phyloP scores from a whole-genome alignment of 2,113 vertebrate genomes.

The Sarotherodon lohbergeri region DNA sequence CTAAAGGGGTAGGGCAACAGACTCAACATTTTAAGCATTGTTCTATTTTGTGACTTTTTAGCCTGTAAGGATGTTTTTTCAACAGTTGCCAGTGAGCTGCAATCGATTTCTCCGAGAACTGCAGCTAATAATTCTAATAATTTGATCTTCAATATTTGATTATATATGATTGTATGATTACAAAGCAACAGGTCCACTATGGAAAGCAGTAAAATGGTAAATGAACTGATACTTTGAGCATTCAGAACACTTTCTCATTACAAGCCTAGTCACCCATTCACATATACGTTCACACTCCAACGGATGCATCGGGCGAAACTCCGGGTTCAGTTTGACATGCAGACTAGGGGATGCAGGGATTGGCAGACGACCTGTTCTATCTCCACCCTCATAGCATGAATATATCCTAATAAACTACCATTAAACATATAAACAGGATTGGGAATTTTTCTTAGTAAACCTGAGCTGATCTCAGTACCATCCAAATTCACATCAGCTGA shows the following conservation, averaged over 20 bases:
- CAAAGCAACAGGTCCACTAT: background rate
- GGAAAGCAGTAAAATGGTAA: background rate
- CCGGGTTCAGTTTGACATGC: background rate
- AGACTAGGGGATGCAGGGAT: background rate
- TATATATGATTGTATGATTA: background rate
- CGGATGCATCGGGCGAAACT: background rate
- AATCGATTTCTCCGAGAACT: background rate
- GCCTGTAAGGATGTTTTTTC: background rate
- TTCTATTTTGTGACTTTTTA: background rate
- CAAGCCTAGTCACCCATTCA: background rate
- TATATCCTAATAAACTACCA: background rate
- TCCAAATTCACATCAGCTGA: background rate
- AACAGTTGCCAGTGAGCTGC: background rate
- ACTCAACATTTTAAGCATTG: background rate
- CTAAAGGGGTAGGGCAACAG: background rate
- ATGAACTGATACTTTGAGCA: background rate
- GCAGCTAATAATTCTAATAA: background rate
- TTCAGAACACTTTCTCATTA: background rate
- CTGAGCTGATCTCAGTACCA: background rate
- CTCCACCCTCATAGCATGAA: background rate
- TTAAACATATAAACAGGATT: background rate
- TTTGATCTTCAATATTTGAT: background rate
- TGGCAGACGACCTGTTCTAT: background rate
- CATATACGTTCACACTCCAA: background rate
- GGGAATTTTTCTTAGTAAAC: background rate